Evolutionary conservation across 2,113 vertebrate genomes (phyloP), one percentile per base, ranked within the genome.

Genomic region (Sclerurus mexicanus): DNA sequence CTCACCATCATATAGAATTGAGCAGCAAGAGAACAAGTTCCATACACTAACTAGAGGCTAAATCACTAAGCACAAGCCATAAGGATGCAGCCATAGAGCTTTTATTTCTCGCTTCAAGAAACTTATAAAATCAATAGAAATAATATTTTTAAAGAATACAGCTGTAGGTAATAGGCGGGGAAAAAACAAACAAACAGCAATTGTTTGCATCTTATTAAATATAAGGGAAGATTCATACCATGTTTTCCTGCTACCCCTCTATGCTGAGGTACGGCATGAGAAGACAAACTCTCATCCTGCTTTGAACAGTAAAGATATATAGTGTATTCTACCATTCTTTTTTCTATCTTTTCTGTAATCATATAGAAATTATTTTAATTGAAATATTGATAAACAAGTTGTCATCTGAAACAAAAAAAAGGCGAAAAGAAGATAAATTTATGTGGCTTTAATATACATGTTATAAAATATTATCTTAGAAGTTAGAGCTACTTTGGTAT

Each of bases 351-450:
- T 71, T 71, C 10, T 9, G 35, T 39, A 52, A 20, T 30, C 21
- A 39, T 62, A 12, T 9, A 2, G 10, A 58, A 62, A 40, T 63
- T 52, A 33, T n/a, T 86, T 46, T 67, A 44, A n/a, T 37, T 49
- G 18, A 62, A 85, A 66, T 78, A 62, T 22, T 53, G 19, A 3
- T 52, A 40, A 82, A n/a, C 0, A 59, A 31, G 5, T 17, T 75
- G 3, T 56, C 8, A 7, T 69, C 13, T 76, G 20, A 80, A 91
- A 56, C 3, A n/a, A 35, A 50, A 49, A 55, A 31, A 21, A 42
- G 60, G 12, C 0, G 1, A 20, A 67, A 74, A 25, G 39, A 46
- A 39, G 8, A 56, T 17, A 9, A 66, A 30, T 3, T 5, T 0
- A 50, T 42, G 5, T 53, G 7, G 1, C 9, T 68, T 83, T 50